Conservation (phyloP, 2,113 vertebrate genomes). For the Sander lucioperca region DNA sequence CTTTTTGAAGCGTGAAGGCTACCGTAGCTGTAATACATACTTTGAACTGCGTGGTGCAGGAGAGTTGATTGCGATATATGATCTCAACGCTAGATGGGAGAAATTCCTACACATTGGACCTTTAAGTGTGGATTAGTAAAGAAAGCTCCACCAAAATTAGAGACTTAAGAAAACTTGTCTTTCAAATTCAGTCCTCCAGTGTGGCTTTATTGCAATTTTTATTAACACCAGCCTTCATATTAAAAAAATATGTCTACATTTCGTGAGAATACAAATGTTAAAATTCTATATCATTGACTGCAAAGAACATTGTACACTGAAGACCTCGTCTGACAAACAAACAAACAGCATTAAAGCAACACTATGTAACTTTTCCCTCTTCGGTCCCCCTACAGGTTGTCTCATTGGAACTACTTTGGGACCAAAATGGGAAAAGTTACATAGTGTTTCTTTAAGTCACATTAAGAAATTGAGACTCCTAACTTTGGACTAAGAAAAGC, state of each 20-base stretch:
- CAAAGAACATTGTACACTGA: background rate
- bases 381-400: no score
- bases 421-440: no score
- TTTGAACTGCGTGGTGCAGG: no score
- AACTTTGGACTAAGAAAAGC: background rate
- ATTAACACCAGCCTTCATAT: constrained; percentile 13
- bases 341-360: no score
- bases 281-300: constrained; percentile 4
- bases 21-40: no score
- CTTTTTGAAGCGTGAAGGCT: no score
- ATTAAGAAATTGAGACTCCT: background rate
- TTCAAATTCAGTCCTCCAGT: background rate
- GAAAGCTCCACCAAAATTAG: background rate
- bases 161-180: background rate
- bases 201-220: constrained; percentile 18
- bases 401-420: no score
- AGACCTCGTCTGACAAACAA: background rate
- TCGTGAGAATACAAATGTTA: background rate
- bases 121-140: background rate
- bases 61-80: no score
- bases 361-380: no score
- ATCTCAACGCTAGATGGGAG: no score
- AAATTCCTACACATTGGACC: no score
- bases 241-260: background rate
- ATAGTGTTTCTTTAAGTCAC: background rate